These are phyloP conservation scores for Anodontia alba DNA, from an alignment of 2,888 invertebrate species.

Conservation along the genomic window DNA sequence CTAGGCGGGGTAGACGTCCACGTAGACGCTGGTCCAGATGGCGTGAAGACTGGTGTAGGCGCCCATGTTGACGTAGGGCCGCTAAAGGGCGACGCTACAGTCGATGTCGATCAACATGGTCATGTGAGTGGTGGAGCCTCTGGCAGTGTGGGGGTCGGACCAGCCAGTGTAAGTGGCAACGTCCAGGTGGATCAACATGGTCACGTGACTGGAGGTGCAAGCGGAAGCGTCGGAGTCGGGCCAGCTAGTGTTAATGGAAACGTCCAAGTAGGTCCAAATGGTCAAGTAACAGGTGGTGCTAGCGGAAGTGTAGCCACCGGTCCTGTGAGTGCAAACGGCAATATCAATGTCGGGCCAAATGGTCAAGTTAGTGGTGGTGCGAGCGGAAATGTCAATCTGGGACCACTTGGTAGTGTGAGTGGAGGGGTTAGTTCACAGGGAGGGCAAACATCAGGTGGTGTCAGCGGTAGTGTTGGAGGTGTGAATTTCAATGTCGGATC, in stretches of 20 bases:
- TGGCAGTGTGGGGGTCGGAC: conserved; percentile 44
- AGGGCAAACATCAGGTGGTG: conserved; percentile 15
- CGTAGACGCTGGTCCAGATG: conserved; percentile 42
- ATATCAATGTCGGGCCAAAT: conserved; percentile 20
- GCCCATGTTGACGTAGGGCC: conserved; percentile 48
- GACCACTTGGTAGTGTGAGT: neutral
- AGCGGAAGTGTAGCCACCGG: conserved; percentile 27
- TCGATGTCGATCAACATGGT: conserved; percentile 55
- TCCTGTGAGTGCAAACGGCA: conserved; percentile 23
- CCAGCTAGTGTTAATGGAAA: conserved; percentile 36
- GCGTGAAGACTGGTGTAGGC: conserved; percentile 45
- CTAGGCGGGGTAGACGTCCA: conserved; percentile 45
- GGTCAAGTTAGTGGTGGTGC: conserved; percentile 34
- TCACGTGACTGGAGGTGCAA: conserved; percentile 40
- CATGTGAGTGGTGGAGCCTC: conserved; percentile 49
- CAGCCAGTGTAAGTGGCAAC: conserved; percentile 33
- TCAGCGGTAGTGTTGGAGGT: neutral
- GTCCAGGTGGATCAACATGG: conserved; percentile 50
- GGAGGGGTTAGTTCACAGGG: conserved; percentile 3
- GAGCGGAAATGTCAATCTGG: conserved; percentile 12
- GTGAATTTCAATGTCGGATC: neutral
- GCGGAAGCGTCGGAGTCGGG: conserved; percentile 44
- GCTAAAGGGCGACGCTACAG: conserved; percentile 29
- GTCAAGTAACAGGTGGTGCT: conserved; percentile 39
- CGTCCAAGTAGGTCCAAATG: conserved; percentile 32